Conservation (phyloP, 2,797 vertebrate genomes). For the Florisuga fusca region DNA sequence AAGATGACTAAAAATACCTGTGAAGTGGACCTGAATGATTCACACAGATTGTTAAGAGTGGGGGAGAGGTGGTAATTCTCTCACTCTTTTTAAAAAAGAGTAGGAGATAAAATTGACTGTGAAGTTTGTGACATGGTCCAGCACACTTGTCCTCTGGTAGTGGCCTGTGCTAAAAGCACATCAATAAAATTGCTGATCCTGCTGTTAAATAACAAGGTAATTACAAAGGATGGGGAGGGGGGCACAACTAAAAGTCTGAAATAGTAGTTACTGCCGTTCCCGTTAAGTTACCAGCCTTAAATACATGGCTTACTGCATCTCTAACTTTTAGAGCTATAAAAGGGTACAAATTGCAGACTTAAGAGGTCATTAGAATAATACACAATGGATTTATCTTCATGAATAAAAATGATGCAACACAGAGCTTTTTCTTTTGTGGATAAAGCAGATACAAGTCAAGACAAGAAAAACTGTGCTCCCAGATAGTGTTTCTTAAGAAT, state of each 20-base stretch:
- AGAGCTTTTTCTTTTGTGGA: slow-evolving; percentile 3
- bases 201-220: slow-evolving; percentile 57
- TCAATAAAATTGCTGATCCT: slow-evolving; percentile 62
- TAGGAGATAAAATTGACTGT: slow-evolving; percentile 12
- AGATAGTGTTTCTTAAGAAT: neutral
- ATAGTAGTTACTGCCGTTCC: slow-evolving; percentile 30
- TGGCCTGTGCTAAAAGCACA: slow-evolving; percentile 58
- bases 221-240: slow-evolving; percentile 45
- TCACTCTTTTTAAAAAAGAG: neutral
- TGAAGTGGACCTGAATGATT: neutral
- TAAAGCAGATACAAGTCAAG: slow-evolving; percentile 3
- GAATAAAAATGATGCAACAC: slow-evolving; percentile 43
- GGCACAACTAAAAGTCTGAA: slow-evolving; percentile 27
- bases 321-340: slow-evolving; percentile 55
- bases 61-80: neutral
- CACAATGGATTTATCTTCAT: slow-evolving; percentile 55
- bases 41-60: neutral
- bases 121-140: slow-evolving; percentile 15
- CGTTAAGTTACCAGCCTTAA: slow-evolving; percentile 60
- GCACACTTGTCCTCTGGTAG: slow-evolving; percentile 45
- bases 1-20: neutral
- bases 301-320: slow-evolving; percentile 63
- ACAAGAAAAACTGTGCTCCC: neutral
- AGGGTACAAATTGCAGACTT: slow-evolving; percentile 35
- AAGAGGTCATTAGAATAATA: slow-evolving; percentile 64